Percentiles rank a stretch among this genome's conserved stretches.
These are phyloP conservation scores for Camarhynchus parvulus DNA, from an alignment of 2,113 vertebrate genomes.

Conservation along the genomic window DNA sequence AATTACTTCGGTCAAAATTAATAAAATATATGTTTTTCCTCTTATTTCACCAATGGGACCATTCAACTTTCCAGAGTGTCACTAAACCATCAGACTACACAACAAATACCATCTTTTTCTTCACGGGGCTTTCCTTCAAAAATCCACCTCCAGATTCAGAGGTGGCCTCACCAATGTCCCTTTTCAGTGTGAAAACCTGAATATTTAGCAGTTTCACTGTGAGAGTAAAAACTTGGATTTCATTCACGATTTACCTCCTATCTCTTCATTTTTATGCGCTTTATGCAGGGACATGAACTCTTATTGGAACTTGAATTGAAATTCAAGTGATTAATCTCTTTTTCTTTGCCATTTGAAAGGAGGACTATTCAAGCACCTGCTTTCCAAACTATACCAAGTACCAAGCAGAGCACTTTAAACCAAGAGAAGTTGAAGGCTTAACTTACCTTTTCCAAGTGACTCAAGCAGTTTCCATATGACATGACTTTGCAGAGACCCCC, in stretches of 20 bases:
- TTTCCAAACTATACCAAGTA: not conserved
- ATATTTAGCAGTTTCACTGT: not conserved
- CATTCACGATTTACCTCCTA: not conserved
- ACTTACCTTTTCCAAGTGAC: not conserved
- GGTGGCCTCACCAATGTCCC: fast-evolving
- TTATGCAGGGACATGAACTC: slow-evolving; percentile 6
- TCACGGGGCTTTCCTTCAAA: not conserved
- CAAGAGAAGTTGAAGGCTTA: not conserved
- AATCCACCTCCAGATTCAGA: not conserved
- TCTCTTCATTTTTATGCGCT: slow-evolving; percentile 18
- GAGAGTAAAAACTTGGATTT: not conserved
- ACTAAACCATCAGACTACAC: not conserved
- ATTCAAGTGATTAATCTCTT: not conserved
- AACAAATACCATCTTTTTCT: not conserved
- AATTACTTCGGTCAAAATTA: not conserved
- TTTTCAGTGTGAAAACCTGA: not conserved
- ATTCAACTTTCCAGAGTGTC: not conserved
- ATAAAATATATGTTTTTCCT: not conserved
- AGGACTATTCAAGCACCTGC: not conserved
- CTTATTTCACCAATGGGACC: not conserved
- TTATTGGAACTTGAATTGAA: not conserved
- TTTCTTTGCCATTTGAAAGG: not conserved
- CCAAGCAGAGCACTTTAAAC: not conserved
- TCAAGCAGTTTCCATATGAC: not conserved
- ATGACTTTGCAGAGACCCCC: not conserved